Evolutionary conservation across 2,797 vertebrate genomes (phyloP).

Genomic region (Tympanoctomys barrerae): DNA sequence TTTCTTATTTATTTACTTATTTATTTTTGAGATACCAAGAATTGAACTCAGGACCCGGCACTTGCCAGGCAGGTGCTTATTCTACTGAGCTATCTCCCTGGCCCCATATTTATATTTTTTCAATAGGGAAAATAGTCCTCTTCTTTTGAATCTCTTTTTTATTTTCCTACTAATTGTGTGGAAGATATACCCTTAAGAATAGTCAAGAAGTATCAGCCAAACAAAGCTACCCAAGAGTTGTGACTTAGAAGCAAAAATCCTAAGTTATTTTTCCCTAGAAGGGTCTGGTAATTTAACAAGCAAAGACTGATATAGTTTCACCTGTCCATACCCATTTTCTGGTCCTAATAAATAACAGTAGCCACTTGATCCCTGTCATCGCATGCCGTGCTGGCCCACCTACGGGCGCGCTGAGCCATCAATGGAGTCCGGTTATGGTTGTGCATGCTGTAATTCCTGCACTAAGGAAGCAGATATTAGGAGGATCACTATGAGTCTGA

Average conservation of each 20-base stretch:
- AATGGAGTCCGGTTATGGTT: too few species aligned
- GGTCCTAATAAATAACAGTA: background rate
- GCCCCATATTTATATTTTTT: background rate
- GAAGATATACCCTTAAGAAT: background rate
- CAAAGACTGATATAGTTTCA: background rate
- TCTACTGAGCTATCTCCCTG: too few species aligned
- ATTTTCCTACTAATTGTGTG: background rate
- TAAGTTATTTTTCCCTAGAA: background rate
- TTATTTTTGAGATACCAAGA: too few species aligned
- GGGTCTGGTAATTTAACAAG: background rate
- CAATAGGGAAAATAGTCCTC: background rate
- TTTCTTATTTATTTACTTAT: too few species aligned
- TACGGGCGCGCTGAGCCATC: too few species aligned
- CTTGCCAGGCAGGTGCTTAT: too few species aligned
- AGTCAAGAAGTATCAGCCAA: background rate
- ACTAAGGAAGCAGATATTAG: too few species aligned
- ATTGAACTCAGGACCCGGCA: too few species aligned
- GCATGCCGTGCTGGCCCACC: too few species aligned
- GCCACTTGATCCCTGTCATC: too few species aligned
- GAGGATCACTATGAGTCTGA: too few species aligned
- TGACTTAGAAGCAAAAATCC: background rate
- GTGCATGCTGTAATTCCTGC: too few species aligned
- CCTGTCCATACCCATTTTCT: background rate
- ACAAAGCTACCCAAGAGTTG: background rate
- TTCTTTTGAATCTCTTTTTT: background rate